Conservation (phyloP, 2,113 vertebrate genomes). For the Conger conger region DNA sequence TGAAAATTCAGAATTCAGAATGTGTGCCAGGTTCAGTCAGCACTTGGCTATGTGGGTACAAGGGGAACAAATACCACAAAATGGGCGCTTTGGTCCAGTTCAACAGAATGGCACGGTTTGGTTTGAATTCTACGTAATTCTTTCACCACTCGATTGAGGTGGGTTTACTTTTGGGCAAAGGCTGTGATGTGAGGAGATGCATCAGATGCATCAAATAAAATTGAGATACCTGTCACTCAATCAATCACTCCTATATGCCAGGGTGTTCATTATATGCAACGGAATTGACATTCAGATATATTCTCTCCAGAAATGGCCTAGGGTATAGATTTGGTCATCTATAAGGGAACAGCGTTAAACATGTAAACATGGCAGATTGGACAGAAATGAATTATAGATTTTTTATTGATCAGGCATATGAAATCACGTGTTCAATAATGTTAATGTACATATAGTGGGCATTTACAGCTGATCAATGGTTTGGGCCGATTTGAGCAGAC, state of each 20-base stretch:
- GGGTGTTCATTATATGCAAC: slow-evolving; percentile 15
- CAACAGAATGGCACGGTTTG: not conserved
- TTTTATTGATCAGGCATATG: slow-evolving; percentile 27
- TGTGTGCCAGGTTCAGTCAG: no score
- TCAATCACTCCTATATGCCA: slow-evolving; percentile 19
- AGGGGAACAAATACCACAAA: not conserved
- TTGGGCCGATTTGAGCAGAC: not conserved
- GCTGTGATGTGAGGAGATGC: not conserved
- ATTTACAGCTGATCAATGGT: slow-evolving; percentile 28
- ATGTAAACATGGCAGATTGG: slow-evolving; percentile 27
- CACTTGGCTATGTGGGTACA: not conserved
- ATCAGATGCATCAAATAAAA: no score
- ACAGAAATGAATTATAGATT: slow-evolving; percentile 42
- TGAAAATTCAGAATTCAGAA: no score
- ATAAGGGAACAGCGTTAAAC: slow-evolving; percentile 35
- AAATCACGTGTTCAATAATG: slow-evolving; percentile 20
- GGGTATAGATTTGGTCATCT: slow-evolving; percentile 42
- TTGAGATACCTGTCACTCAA: not conserved
- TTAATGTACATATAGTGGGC: slow-evolving; percentile 27
- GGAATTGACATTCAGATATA: slow-evolving; percentile 25
- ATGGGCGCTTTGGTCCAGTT: not conserved
- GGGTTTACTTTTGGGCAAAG: not conserved
- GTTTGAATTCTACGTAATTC: not conserved
- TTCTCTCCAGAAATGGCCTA: slow-evolving; percentile 22
- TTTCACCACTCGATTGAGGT: not conserved